Conservation (phyloP, 2,113 vertebrate genomes). For the Hyperopisus bebe region DNA sequence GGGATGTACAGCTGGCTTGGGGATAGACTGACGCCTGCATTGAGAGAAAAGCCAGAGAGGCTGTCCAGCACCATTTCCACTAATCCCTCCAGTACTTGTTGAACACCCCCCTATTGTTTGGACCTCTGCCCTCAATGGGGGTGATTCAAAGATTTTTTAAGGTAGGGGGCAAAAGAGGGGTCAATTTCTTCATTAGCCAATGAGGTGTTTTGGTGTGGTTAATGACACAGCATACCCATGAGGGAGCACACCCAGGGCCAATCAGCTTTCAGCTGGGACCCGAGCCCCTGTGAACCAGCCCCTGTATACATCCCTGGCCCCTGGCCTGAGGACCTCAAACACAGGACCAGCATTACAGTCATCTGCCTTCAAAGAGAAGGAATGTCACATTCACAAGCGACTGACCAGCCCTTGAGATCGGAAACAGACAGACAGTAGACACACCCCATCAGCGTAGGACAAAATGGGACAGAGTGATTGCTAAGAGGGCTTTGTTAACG, state of each 20-base stretch:
- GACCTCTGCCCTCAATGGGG: not conserved
- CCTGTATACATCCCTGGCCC: not conserved
- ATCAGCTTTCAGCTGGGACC: not conserved
- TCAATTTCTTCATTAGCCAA: not conserved
- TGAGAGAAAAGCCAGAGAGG: not conserved
- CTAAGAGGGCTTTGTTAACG: not conserved
- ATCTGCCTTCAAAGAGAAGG: not conserved
- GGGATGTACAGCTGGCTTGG: conserved; percentile 52
- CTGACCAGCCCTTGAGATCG: not conserved
- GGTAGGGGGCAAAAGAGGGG: not conserved
- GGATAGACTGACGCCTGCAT: conserved; percentile 47
- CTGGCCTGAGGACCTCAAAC: not conserved
- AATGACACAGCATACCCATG: not conserved
- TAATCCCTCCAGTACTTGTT: not conserved
- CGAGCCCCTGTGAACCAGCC: not conserved
- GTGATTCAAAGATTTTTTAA: not conserved
- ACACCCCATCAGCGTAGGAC: not conserved
- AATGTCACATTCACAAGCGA: not conserved
- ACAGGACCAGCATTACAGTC: not conserved
- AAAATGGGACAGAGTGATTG: not conserved
- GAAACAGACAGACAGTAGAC: not conserved
- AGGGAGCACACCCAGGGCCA: not conserved
- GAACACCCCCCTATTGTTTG: not conserved
- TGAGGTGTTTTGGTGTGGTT: not conserved
- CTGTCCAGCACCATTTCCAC: not conserved